Conservation (phyloP, 2,888 invertebrate species). For the Diarsia mendica region DNA sequence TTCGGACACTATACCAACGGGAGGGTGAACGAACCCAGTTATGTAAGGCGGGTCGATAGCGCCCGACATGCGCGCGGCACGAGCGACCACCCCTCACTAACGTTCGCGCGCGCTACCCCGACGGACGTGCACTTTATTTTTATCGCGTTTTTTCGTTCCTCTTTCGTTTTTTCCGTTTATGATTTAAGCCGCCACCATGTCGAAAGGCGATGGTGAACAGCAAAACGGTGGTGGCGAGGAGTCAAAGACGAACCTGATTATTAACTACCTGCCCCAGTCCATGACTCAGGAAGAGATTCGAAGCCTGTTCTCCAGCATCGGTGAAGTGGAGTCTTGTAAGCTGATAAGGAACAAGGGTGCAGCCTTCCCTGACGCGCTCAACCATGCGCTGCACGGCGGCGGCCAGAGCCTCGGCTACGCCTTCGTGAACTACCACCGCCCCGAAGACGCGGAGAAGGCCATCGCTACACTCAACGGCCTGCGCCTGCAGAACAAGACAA, state of each 20-base stretch:
- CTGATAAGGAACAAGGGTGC: slow-evolving; percentile 99
- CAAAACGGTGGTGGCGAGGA: slow-evolving; percentile 97
- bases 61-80: slow-evolving; percentile 79
- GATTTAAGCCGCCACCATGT: slow-evolving; percentile 93
- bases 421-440: slow-evolving; percentile 99
- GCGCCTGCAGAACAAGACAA: slow-evolving; percentile 99
- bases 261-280: slow-evolving; percentile 99
- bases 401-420: slow-evolving; percentile 99
- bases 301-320: slow-evolving; percentile 99
- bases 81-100: slow-evolving; percentile 77
- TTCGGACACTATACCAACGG: slow-evolving; percentile 89
- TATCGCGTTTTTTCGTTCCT: slow-evolving; percentile 90
- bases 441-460: slow-evolving; percentile 99
- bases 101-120: slow-evolving; percentile 87
- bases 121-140: slow-evolving; percentile 89
- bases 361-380: slow-evolving; percentile 92
- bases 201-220: slow-evolving; percentile 96
- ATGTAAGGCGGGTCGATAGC: slow-evolving; percentile 87
- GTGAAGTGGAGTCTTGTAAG: slow-evolving; percentile 99
- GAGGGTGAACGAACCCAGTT: slow-evolving; percentile 89
- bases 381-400: slow-evolving; percentile 91
- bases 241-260: slow-evolving; percentile 99
- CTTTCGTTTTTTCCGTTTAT: slow-evolving; percentile 91
- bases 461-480: slow-evolving; percentile 99
- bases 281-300: slow-evolving; percentile 99